phyloP scores from a whole-genome alignment of 2,113 vertebrate genomes.

The Oryzias curvinotus region DNA sequence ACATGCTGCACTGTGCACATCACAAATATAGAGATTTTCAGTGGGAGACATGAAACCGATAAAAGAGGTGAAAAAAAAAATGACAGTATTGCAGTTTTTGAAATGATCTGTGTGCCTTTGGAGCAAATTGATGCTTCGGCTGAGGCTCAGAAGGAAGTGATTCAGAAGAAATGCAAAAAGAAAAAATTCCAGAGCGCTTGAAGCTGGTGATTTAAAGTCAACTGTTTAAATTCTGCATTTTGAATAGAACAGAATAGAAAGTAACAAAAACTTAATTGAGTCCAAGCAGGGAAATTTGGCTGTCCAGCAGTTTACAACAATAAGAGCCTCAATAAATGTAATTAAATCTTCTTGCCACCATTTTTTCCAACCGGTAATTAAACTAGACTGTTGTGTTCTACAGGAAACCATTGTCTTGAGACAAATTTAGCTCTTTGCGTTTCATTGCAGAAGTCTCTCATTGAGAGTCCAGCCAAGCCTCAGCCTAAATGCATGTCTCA shows the following conservation, averaged over 20 bases:
- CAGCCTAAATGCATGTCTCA: slow-evolving; percentile 86
- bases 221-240: no score
- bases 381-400: no score
- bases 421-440: slow-evolving; percentile 64
- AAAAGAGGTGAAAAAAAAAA: not conserved
- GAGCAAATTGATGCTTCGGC: slow-evolving; percentile 10
- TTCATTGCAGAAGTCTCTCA: slow-evolving; percentile 93
- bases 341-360: no score
- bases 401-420: no score
- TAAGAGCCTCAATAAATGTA: no score
- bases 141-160: slow-evolving; percentile 4
- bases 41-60: not conserved
- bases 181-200: not conserved
- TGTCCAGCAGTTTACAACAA: no score
- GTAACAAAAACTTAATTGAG: no score
- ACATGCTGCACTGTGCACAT: slow-evolving; percentile 51
- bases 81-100: not conserved
- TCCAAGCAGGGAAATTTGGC: no score
- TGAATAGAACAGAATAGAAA: no score
- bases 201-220: no score
- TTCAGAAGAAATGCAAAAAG: slow-evolving; percentile 5
- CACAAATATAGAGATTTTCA: slow-evolving; percentile 34
- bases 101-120: slow-evolving; percentile 27
- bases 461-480: slow-evolving; percentile 85
- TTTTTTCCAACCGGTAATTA: no score